These are phyloP conservation scores for Antennarius striatus DNA, from an alignment of 2,113 vertebrate genomes.

Conservation along the genomic window DNA sequence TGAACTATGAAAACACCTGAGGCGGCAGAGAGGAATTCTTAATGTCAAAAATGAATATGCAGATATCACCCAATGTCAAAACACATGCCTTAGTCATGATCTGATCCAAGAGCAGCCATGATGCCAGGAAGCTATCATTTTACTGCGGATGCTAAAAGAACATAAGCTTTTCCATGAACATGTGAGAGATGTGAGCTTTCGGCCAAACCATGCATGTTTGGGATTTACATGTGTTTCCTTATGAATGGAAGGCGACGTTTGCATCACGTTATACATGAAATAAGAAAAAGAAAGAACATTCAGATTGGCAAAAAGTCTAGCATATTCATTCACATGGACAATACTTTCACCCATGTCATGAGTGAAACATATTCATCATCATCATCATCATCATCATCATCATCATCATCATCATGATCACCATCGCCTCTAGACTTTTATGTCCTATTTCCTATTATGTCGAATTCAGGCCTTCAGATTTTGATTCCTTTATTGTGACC, in stretches of 20 bases:
- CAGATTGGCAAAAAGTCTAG: slow-evolving; percentile 3
- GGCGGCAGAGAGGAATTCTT: slow-evolving; percentile 61
- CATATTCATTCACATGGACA: not conserved
- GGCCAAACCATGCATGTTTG: slow-evolving; percentile 33
- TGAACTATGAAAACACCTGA: slow-evolving; percentile 52
- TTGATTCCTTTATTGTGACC: not conserved
- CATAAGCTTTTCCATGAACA: slow-evolving; percentile 4
- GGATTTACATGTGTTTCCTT: slow-evolving; percentile 4
- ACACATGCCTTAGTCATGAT: slow-evolving; percentile 64
- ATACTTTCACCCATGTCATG: too few relatives aligned
- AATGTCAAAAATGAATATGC: slow-evolving; percentile 76
- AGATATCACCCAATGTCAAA: slow-evolving; percentile 74
- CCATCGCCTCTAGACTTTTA: not conserved
- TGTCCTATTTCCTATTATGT: not conserved
- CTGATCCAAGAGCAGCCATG: slow-evolving; percentile 48
- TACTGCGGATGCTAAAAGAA: slow-evolving; percentile 39
- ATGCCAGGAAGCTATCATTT: slow-evolving; percentile 41
- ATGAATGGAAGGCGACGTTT: not conserved
- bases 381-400: slow-evolving; percentile 34
- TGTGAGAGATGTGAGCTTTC: slow-evolving; percentile 31
- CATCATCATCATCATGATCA: slow-evolving; percentile 46
- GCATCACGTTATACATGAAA: not conserved
- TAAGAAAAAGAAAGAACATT: not conserved
- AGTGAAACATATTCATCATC: slow-evolving; percentile 42
- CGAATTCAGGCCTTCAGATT: not conserved